Base-by-base conservation (phyloP, 2,113 vertebrate species). In the Vidua chalybeata region DNA sequence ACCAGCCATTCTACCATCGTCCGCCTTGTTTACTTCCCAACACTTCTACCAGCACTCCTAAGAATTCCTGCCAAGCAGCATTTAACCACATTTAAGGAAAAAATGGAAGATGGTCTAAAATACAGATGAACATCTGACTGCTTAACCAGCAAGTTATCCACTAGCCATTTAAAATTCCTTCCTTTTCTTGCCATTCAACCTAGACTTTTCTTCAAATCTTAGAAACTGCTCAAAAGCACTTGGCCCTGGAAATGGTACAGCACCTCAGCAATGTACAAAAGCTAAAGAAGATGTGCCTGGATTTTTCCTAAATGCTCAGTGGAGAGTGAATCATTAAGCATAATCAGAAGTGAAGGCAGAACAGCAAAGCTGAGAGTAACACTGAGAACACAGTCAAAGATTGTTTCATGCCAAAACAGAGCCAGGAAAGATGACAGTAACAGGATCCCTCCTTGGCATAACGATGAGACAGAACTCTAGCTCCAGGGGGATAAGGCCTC, bases 251-350 rank as follows among this genome's bases (percentile, higher is more conserved):
- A 4, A 52, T 24, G 15, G 37, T 11, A 54, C 10, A 20, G 33
- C 16, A 68, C 16, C 14, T 75, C 45, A 48, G 30, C 3, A 63
- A 35, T 0, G 0, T 23, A 39, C 3, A 11, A 67, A 46, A 77
- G 4, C 45, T 72, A 64, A 41, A 4, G 2, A 49, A 61, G 33
- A 39, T 8, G 11, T 45, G 27, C 56, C 64, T 35, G 27, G 28
- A 6, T 49, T 76, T 79, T 22, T 67, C 31, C 21, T 31, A 27
- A 84, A 67, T 5, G 18, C 39, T 82, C 30, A 48, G 15, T 14
- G 8, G 39, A 66, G n/a, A 33, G 10, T 6, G 43, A 54, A 62
- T 48, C 39, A 54, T 72, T 28, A 58, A 68, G 26, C 24, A 6
- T 43, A 39, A 68, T 49, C 27, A 46, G 58, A 79, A 45, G 28